Evolutionary conservation across 2,888 invertebrate species (phyloP).

Genomic region (Eupithecia inturbata): DNA sequence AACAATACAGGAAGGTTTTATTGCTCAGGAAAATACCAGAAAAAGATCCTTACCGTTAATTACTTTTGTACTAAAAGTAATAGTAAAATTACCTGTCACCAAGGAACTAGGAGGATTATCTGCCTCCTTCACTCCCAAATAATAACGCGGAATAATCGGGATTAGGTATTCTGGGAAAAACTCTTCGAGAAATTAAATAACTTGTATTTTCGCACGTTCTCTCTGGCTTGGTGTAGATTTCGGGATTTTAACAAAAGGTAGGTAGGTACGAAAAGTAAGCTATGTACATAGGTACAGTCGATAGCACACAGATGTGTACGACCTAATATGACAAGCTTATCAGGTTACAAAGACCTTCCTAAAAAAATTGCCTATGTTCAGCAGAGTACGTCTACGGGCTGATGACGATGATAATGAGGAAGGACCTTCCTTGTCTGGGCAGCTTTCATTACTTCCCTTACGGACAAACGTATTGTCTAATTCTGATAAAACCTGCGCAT

Average conservation of each 20-base stretch:
- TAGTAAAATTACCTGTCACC: not conserved
- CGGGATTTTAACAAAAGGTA: not conserved
- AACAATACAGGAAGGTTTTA: not conserved
- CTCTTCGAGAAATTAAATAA: not conserved
- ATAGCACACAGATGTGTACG: no score
- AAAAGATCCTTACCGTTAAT: not conserved
- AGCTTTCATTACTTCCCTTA: no score
- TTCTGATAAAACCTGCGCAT: no score
- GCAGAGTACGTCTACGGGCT: no score
- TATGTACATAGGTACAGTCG: no score
- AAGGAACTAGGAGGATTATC: not conserved
- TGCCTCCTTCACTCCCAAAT: not conserved
- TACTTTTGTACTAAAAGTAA: not conserved
- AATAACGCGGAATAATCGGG: not conserved
- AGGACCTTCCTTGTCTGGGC: no score
- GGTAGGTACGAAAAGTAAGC: no score
- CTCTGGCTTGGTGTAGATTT: not conserved
- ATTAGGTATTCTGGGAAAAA: conserved; percentile 8
- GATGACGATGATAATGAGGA: no score
- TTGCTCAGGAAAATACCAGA: not conserved
- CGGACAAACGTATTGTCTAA: no score
- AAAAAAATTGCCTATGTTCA: no score
- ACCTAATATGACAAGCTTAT: no score
- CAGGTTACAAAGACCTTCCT: no score
- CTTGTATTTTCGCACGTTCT: not conserved